Evolutionary conservation across 2,888 invertebrate genomes (phyloP).

Genomic region (Prosapia bicincta): DNA sequence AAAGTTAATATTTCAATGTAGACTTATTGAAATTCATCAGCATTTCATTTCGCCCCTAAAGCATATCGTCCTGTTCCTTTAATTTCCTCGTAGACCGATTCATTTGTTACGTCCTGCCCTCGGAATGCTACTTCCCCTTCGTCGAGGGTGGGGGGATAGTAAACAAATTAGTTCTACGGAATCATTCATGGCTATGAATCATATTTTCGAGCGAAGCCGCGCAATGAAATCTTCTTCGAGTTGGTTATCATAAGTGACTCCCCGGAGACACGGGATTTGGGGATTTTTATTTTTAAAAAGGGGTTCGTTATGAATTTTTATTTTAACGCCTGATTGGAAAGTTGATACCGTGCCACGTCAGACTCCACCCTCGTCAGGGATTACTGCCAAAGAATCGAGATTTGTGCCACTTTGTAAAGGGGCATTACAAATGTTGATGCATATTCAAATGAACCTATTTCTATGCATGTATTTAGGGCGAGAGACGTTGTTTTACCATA

Average conservation of each 20-base stretch:
- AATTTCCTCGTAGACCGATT: slow-evolving; percentile 2
- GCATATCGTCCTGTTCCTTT: neutral
- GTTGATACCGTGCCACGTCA: neutral
- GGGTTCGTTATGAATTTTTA: neutral
- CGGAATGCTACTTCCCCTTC: neutral
- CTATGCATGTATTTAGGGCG: neutral
- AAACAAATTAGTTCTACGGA: neutral
- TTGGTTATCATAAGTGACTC: neutral
- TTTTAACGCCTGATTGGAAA: neutral
- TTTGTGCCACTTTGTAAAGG: neutral
- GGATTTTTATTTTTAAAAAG: neutral
- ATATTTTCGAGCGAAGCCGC: neutral
- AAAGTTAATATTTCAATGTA: neutral
- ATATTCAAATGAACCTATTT: neutral
- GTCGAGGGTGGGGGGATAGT: neutral
- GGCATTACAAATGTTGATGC: neutral
- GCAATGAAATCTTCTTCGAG: neutral
- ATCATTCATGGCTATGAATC: neutral
- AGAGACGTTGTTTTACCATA: neutral
- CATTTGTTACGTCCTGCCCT: neutral
- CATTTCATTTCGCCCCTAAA: neutral
- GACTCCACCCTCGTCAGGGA: neutral
- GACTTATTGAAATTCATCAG: neutral
- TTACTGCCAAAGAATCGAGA: neutral
- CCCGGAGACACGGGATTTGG: neutral